Base-by-base conservation (phyloP, 2,888 invertebrate species). In the Nesidiocoris tenuis region DNA sequence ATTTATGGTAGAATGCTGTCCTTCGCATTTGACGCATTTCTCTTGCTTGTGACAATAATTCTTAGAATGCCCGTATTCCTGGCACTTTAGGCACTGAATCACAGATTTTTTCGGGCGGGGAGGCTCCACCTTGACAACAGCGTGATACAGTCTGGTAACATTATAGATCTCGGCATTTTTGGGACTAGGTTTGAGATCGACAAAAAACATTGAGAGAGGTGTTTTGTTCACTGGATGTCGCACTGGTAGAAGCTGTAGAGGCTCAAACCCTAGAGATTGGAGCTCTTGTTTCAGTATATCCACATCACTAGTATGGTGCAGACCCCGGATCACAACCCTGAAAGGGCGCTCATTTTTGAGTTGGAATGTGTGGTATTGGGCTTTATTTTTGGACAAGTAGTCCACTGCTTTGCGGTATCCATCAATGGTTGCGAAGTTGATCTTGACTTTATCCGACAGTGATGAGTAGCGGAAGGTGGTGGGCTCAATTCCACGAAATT, bases 101-200 rank as follows among this genome's bases (percentile, higher is more conserved):
- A 74, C 63, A 16, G 72, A 23, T 39, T 39, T 23, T 39, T 63
- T 72, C 0, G 72, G 72, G 19, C 61, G 61, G 1, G 64, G 74
- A 2, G 74, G 74, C 63, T 74, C 74, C 1, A 74, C n/a, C 39
- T 39, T 63, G 16, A 64, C 25, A 1, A 74, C 74, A 1, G 74
- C 74, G 9, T 64, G 17, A 19, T 55, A 25, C 19, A 74, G 21
- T 21, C 74, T 39, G 7, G n/a, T 74, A 5, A 74, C 2, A 9
- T 74, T 63, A 18, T 64, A 74, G 16, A 64, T 74, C 63, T 74
- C 74, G 19, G 63, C 63, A 19, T 74, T 74, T 63, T 74, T 74
- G 12, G 74, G 12, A 21, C 55, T 74, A 2, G 74, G 74, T 64
- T 74, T 74, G 1, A 64, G 23, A 22, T 74, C 74, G 3, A 74